These are phyloP conservation scores for Drosophila sp. DNA, from an alignment of 1,140 invertebrate genomes.

Conservation along the genomic window DNA sequence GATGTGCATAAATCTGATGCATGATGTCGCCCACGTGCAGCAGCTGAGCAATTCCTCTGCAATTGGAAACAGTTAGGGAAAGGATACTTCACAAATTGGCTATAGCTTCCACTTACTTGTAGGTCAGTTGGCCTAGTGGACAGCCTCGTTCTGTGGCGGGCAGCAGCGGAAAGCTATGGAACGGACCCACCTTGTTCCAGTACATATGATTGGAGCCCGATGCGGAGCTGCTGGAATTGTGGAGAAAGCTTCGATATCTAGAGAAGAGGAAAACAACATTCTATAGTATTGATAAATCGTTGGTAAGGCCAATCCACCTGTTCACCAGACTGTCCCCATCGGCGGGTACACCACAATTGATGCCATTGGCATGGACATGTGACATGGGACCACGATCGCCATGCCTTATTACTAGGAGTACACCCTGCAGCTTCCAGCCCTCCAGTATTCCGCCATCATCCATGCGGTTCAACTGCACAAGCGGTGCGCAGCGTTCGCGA, in stretches of 20 bases:
- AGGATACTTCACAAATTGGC: neutral
- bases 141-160: slow-evolving; percentile 87
- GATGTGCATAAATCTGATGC: slow-evolving; percentile 88
- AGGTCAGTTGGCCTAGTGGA: slow-evolving; percentile 90
- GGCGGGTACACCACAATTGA: slow-evolving; percentile 90
- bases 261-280: slow-evolving; percentile 12
- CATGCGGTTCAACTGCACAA: slow-evolving; percentile 87
- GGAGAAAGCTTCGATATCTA: slow-evolving; percentile 87
- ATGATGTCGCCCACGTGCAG: slow-evolving; percentile 91
- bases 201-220: slow-evolving; percentile 87
- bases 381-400: slow-evolving; percentile 94
- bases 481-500: slow-evolving; percentile 87
- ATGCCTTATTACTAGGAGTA: slow-evolving; percentile 93
- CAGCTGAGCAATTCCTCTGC: slow-evolving; percentile 89
- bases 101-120: slow-evolving; percentile 84
- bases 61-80: neutral
- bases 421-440: slow-evolving; percentile 90
- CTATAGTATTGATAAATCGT: slow-evolving; percentile 28
- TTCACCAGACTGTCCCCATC: slow-evolving; percentile 85
- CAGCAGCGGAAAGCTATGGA: slow-evolving; percentile 92
- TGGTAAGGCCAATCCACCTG: slow-evolving; percentile 78
- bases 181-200: slow-evolving; percentile 91
- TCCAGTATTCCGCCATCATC: slow-evolving; percentile 88
- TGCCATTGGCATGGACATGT: slow-evolving; percentile 89
- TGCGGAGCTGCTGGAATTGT: slow-evolving; percentile 86